phyloP scores from a whole-genome alignment of 2,888 invertebrate species.

The Bimastos eiseni region DNA sequence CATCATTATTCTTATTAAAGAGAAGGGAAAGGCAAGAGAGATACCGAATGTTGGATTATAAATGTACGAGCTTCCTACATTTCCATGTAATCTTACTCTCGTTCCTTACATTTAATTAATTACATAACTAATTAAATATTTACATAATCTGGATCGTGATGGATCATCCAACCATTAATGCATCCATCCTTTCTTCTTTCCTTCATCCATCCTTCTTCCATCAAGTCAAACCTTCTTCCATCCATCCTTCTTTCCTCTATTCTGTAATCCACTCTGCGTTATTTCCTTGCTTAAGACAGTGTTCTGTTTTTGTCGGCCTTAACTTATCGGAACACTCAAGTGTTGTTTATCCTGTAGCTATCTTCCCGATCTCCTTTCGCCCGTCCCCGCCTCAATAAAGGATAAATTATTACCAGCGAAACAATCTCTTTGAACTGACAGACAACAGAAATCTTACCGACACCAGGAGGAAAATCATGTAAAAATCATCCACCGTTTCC shows the following conservation, averaged over 20 bases:
- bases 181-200: too few relatives aligned
- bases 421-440: not conserved
- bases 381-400: not conserved
- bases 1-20: too few relatives aligned
- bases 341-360: not conserved
- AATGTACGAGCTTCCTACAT: not conserved
- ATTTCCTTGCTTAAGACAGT: not conserved
- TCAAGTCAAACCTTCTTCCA: too few relatives aligned
- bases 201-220: too few relatives aligned
- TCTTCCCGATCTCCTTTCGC: not conserved
- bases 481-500: not conserved
- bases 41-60: not conserved
- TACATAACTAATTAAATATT: too few relatives aligned
- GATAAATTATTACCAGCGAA: not conserved
- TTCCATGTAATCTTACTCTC: too few relatives aligned
- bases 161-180: too few relatives aligned
- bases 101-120: too few relatives aligned
- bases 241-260: too few relatives aligned
- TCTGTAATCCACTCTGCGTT: not conserved
- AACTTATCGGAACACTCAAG: not conserved
- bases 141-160: too few relatives aligned
- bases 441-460: not conserved
- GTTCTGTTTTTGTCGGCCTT: not conserved
- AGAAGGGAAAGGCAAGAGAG: too few relatives aligned
- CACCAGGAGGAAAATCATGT: not conserved